Percentiles rank a stretch among this genome's conserved stretches.
Evolutionary conservation across 1,140 invertebrate species (phyloP).

Genomic region (Drosophila triauraria): DNA sequence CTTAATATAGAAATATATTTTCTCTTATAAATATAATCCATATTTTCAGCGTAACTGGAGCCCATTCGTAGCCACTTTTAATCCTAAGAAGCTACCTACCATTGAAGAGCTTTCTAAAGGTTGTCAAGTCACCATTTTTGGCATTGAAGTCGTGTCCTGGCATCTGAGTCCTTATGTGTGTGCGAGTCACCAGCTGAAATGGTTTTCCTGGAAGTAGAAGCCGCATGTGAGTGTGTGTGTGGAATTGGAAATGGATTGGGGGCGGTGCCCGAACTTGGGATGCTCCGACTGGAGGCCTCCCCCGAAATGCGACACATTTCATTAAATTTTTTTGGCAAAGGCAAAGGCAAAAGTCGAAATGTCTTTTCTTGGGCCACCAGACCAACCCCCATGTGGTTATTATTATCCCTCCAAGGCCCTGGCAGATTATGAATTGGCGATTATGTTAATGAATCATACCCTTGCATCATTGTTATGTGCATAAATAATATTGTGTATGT

Average conservation of each 20-base stretch:
- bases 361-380: not conserved
- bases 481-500: slow-evolving; percentile 40
- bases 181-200: not conserved
- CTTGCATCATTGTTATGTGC: slow-evolving; percentile 63
- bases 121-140: not conserved
- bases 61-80: no score
- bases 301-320: slow-evolving; percentile 26
- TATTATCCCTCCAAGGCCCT: slow-evolving; percentile 29
- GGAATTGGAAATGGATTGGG: slow-evolving; percentile 10
- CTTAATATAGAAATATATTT: no score
- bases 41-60: no score
- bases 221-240: not conserved
- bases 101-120: not conserved
- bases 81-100: no score
- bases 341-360: not conserved
- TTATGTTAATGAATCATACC: slow-evolving; percentile 71
- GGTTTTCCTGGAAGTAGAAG: not conserved
- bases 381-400: not conserved
- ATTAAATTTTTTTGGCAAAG: slow-evolving; percentile 22
- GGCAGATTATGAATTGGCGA: slow-evolving; percentile 79
- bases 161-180: no score
- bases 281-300: not conserved
- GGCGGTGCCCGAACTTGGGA: not conserved
- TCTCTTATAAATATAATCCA: no score
- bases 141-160: not conserved